Percentiles rank a stretch among this genome's conserved stretches.
Evolutionary conservation across 2,888 invertebrate genomes (phyloP).

Genomic region (Dioctria linearis): DNA sequence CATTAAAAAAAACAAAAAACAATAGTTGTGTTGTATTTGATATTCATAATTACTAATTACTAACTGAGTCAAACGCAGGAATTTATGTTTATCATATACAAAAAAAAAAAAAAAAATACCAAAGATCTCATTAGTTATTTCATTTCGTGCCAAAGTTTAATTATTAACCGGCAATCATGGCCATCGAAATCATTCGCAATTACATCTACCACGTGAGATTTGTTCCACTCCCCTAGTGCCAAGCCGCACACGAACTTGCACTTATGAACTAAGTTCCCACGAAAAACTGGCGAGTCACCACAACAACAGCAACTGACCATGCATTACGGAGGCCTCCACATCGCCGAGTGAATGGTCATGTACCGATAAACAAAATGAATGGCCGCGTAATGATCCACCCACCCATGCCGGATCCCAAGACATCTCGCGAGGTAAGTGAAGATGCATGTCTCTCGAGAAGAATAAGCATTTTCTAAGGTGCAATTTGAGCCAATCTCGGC

Average conservation of each 20-base stretch:
- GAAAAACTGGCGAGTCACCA: conserved; percentile 21
- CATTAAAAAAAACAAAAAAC: too few relatives aligned
- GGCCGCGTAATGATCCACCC: conserved; percentile 57
- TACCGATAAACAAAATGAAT: conserved; percentile 58
- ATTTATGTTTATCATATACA: neutral
- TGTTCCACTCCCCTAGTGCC: neutral
- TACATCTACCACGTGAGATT: neutral
- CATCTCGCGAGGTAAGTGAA: conserved; percentile 13
- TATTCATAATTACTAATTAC: too few relatives aligned
- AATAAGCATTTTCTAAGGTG: conserved; percentile 4
- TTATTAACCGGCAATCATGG: neutral
- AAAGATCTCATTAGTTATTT: neutral
- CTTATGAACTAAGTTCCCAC: conserved; percentile 17
- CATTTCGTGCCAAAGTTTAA: conserved; percentile 2
- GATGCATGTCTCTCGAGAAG: conserved; percentile 17
- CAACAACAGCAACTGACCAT: conserved; percentile 39
- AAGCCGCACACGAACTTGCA: neutral
- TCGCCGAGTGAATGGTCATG: conserved; percentile 56
- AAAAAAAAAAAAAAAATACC: neutral
- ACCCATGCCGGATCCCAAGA: conserved; percentile 45
- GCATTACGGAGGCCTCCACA: conserved; percentile 30
- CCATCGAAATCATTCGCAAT: conserved; percentile 6
- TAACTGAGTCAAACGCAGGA: neutral
- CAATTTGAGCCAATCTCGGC: conserved; percentile 4
- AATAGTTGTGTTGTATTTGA: too few relatives aligned